Conservation (phyloP, 1,140 invertebrate genomes). For the Nomia melanderi region DNA sequence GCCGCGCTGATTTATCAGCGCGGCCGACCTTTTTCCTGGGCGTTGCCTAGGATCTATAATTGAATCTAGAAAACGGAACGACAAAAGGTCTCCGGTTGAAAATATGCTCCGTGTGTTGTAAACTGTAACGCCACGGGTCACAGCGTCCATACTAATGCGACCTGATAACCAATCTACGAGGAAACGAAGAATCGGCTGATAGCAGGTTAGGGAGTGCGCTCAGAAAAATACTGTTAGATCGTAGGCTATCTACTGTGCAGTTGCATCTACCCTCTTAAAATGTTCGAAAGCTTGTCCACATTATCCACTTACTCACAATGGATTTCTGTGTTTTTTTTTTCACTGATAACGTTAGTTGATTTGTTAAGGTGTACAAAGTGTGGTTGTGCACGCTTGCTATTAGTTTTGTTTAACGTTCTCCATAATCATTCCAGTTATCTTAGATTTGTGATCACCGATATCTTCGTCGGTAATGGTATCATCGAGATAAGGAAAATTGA, state of each 20-base stretch:
- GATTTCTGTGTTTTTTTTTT: no score
- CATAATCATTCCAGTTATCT: no score
- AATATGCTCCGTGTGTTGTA: constrained; percentile 21
- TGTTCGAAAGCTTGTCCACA: no score
- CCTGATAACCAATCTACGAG: background rate
- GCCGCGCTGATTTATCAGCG: constrained; percentile 42
- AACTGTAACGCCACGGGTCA: constrained; percentile 7
- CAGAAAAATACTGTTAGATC: background rate
- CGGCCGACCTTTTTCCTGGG: constrained; percentile 34
- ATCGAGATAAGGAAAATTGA: no score
- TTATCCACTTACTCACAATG: no score
- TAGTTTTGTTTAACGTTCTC: no score
- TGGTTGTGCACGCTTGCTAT: no score
- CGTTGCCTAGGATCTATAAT: constrained; percentile 64
- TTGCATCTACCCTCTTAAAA: background rate
- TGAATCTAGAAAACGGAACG: constrained; percentile 60
- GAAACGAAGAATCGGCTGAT: background rate
- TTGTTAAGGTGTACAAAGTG: no score
- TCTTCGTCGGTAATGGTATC: no score
- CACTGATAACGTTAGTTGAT: no score
- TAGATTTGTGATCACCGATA: no score
- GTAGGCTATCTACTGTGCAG: background rate
- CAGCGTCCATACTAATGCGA: constrained; percentile 2
- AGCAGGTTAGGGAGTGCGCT: background rate
- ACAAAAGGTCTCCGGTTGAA: constrained; percentile 19